Percentiles rank a stretch among this genome's conserved stretches.
phyloP scores from a whole-genome alignment of 2,113 vertebrate genomes.

The Brachyistius frenatus region DNA sequence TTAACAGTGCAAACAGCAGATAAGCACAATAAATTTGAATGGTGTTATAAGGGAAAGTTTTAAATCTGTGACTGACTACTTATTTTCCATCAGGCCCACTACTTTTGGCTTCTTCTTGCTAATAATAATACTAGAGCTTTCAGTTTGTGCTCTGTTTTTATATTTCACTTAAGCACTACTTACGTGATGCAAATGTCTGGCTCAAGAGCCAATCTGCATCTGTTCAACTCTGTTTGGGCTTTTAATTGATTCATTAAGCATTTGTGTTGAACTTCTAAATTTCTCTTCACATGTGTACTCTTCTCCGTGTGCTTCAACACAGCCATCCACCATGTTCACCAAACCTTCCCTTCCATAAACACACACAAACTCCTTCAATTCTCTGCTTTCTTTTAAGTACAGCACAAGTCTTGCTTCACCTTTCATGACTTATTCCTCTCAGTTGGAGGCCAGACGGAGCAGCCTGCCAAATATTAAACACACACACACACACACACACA shows the following conservation, averaged over 20 bases:
- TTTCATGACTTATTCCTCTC: conserved; percentile 70
- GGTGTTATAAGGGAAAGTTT: neutral
- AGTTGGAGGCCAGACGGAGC: conserved; percentile 64
- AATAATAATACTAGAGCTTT: neutral
- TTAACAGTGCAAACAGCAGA: too few species aligned
- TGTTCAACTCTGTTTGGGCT: conserved; percentile 18
- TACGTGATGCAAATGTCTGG: conserved; percentile 12
- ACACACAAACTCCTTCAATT: conserved; percentile 47
- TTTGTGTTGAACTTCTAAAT: conserved; percentile 8
- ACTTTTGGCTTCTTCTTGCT: neutral
- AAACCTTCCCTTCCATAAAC: conserved; percentile 36
- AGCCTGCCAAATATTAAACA: conserved; percentile 69
- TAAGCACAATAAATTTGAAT: neutral
- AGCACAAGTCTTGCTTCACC: conserved; percentile 66
- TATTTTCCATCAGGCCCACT: neutral
- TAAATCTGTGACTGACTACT: neutral
- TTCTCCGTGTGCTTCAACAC: conserved; percentile 6
- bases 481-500: conserved; percentile 37
- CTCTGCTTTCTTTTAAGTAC: conserved; percentile 51
- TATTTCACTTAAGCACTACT: conserved; percentile 2
- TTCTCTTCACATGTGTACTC: conserved; percentile 8
- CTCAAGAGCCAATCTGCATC: conserved; percentile 14
- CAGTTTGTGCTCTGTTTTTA: neutral
- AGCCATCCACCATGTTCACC: neutral
- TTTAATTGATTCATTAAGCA: conserved; percentile 1